Conservation (phyloP, 92 coral and sea anemone species). For the Porites divaricata region DNA sequence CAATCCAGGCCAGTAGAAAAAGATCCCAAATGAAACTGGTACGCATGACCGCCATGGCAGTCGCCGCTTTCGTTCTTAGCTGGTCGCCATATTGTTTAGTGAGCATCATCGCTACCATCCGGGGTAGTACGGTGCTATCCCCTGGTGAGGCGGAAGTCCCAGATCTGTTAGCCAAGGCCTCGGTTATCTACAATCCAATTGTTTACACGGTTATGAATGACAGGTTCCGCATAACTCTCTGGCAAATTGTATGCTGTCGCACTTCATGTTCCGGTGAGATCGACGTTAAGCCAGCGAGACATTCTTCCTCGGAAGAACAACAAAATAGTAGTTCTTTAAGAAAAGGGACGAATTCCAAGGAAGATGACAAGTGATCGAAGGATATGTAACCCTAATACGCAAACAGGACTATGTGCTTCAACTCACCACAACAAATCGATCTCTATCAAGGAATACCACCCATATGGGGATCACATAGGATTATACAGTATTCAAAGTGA, state of each 20-base stretch:
- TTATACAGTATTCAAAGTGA: not conserved
- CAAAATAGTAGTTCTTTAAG: not conserved
- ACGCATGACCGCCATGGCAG: slow-evolving; percentile 59
- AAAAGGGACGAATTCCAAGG: not conserved
- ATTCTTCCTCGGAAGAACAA: not conserved
- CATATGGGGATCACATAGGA: not conserved
- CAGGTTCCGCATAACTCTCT: slow-evolving; percentile 47
- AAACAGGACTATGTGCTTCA: not conserved
- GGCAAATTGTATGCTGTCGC: slow-evolving; percentile 1
- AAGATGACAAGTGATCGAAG: not conserved
- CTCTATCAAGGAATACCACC: not conserved
- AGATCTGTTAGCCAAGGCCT: slow-evolving; percentile 78
- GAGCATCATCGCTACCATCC: slow-evolving; percentile 61
- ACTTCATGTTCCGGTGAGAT: not conserved
- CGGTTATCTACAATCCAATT: slow-evolving; percentile 81
- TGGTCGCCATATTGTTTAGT: slow-evolving; percentile 83
- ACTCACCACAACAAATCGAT: not conserved
- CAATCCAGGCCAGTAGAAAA: slow-evolving; percentile 40
- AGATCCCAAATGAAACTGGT: slow-evolving; percentile 49
- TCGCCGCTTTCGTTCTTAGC: slow-evolving; percentile 70
- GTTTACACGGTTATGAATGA: slow-evolving; percentile 62
- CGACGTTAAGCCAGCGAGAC: not conserved
- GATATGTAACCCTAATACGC: not conserved
- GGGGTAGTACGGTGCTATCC: slow-evolving; percentile 33
- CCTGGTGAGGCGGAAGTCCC: slow-evolving; percentile 69